A percentile compares a stretch with the other conserved stretches of the same genome.
Conservation (phyloP, 2,113 vertebrate genomes). For the Entomyzon cyanotis region DNA sequence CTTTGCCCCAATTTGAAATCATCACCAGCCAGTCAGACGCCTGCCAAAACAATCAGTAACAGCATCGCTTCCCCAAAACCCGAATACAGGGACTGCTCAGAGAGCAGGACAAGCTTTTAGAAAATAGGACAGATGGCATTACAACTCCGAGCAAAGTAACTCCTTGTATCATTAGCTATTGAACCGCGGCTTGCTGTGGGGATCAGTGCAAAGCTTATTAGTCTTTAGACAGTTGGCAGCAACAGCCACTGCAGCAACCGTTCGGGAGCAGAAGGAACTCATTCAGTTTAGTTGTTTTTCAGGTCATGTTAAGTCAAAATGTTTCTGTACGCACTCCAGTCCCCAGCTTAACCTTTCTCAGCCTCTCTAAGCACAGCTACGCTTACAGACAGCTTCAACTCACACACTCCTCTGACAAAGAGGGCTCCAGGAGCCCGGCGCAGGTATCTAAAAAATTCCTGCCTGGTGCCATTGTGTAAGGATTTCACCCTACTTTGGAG, state of each 20-base stretch:
- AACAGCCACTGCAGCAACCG: constrained; percentile 29
- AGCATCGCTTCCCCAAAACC: constrained; percentile 10
- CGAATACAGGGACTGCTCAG: background rate
- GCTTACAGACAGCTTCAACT: background rate
- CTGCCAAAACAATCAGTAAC: constrained; percentile 11
- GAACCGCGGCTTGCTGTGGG: constrained; percentile 17
- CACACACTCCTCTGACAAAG: background rate
- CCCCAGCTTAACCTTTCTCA: background rate
- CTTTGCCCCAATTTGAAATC: constrained; percentile 26
- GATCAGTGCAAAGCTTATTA: constrained; percentile 65
- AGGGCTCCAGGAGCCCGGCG: background rate
- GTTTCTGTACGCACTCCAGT: background rate
- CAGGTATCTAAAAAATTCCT: constrained; percentile 45
- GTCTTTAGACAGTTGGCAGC: constrained; percentile 59
- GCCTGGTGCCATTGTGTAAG: constrained; percentile 12
- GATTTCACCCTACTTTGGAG: constrained; percentile 23
- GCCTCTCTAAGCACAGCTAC: background rate
- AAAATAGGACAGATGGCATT: constrained; percentile 68
- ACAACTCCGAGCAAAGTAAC: constrained; percentile 62
- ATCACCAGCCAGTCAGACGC: background rate
- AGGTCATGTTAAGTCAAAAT: constrained; percentile 57
- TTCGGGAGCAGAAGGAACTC: constrained; percentile 34
- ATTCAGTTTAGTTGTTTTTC: constrained; percentile 45
- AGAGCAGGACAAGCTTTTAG: background rate
- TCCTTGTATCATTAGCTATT: constrained; percentile 51